These are phyloP conservation scores for Ciconia stormi DNA, from an alignment of 2,113 vertebrate genomes.

Conservation along the genomic window DNA sequence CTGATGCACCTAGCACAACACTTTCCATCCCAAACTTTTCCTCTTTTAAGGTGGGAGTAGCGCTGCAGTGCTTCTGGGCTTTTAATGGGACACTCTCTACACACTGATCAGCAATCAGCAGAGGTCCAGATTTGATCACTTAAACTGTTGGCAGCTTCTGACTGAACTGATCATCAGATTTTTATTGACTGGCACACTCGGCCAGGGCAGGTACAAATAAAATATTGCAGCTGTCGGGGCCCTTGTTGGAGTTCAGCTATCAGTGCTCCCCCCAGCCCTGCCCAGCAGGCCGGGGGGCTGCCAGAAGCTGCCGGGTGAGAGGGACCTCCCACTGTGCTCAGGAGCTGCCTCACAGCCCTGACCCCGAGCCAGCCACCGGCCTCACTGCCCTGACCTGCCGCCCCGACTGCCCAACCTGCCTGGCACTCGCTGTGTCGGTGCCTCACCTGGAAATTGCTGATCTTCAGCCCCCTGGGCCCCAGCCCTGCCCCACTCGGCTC, in stretches of 20 bases:
- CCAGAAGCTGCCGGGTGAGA: not conserved
- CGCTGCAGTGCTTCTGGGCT: not conserved
- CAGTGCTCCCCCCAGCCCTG: not conserved
- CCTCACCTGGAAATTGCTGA: not conserved
- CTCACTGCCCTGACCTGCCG: not conserved
- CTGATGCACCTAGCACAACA: rapidly evolving
- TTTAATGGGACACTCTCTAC: not conserved
- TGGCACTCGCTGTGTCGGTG: rapidly evolving
- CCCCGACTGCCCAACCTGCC: rapidly evolving
- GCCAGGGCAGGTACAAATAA: too few species aligned
- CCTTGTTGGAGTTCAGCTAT: not conserved
- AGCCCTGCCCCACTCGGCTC: rapidly evolving
- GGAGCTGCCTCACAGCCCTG: rapidly evolving
- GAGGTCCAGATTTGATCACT: not conserved
- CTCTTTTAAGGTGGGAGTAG: not conserved
- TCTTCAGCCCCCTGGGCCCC: not conserved
- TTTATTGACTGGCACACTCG: not conserved
- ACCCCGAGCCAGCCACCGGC: rapidly evolving
- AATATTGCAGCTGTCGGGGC: not conserved
- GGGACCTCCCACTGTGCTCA: rapidly evolving
- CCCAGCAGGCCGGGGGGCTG: rapidly evolving
- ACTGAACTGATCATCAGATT: not conserved
- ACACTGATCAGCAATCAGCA: not conserved
- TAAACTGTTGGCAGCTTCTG: not conserved
- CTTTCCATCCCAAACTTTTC: not conserved